phyloP scores from a whole-genome alignment of 1,140 invertebrate genomes.

The Drosophila albomicans region DNA sequence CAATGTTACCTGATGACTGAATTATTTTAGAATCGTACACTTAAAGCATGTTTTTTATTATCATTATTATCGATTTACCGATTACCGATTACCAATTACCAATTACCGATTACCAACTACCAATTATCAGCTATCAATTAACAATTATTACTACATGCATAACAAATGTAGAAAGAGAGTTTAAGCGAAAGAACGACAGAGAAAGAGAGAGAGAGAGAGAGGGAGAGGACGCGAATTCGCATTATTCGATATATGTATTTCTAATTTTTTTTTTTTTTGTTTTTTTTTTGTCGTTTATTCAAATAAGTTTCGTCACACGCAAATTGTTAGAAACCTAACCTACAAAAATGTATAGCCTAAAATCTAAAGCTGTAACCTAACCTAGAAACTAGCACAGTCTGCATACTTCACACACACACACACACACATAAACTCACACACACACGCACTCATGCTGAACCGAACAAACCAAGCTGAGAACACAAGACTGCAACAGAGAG shows the following conservation, averaged over 20 bases:
- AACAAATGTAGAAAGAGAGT: conserved; percentile 13
- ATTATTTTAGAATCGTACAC: conserved; percentile 83
- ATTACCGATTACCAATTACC: conserved; percentile 42
- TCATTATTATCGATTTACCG: conserved; percentile 49
- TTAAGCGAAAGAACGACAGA: background rate
- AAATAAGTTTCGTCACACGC: conserved; percentile 6
- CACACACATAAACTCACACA: background rate
- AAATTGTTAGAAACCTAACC: conserved; percentile 28
- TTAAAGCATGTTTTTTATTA: conserved; percentile 76
- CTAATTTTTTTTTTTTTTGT: conserved; percentile 8
- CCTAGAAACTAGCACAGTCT: conserved; percentile 23
- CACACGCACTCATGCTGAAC: conserved; percentile 15
- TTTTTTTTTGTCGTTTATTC: too few species aligned
- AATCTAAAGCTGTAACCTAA: conserved; percentile 32
- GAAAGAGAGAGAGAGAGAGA: background rate
- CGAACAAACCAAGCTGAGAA: conserved; percentile 28
- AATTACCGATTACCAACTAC: conserved; percentile 15
- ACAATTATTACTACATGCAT: conserved; percentile 60
- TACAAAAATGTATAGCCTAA: conserved; percentile 21
- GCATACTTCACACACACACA: background rate
- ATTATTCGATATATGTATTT: conserved; percentile 58
- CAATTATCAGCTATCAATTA: conserved; percentile 45
- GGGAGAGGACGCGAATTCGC: conserved; percentile 6
- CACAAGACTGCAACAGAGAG: conserved; percentile 33
- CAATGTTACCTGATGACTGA: conserved; percentile 85